Base-by-base conservation (phyloP, 1,140 invertebrate genomes). In the Leptinotarsa undecemlineata region DNA sequence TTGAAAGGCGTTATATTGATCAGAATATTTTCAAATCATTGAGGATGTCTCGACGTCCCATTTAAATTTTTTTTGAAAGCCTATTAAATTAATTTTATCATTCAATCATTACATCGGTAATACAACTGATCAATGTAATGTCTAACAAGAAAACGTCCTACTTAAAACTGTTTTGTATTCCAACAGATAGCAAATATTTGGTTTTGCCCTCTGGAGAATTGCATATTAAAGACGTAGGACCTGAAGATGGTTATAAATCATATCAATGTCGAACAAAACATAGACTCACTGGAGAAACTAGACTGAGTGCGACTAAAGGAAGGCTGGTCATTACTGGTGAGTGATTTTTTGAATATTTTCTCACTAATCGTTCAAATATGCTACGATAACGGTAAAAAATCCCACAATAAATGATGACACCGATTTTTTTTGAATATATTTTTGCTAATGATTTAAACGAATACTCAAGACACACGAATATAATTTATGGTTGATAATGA, bases 261-360 rank as follows among this genome's bases (percentile, higher is more conserved):
- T 97, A 96, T 84, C 95, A 96, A 84, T 99, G 97, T 86, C 90
- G 95, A 80, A 98, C 96, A 61, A 95, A 95, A 84, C 96, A 98
- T 86, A 90, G 95, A 79, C 89, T 98, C 48, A 97, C 96, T 80
- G 95, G 95, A 80, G 96, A 98, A 88, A 96, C 95, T 76, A 90
- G 95, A 85, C 88, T 96, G 74, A 98, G 96, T 82, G 95, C 95
- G 61, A 96, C 95, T 51, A 97, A 97, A 85, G 96, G 96, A 86
- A 90, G 95, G 82, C 89, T 98, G 73, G 95, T 97, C 85, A 96
- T 98, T 86, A 97, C 96, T 87, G 96, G 96, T 98, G 91, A 92
- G 92, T 90, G 78, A 71, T 78, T 77, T 79, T 81, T 73, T 6
- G 20, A 74, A 67, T 68, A 14, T 72, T 71, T 47, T 73, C 15